Percentiles rank a stretch among this genome's conserved stretches.
phyloP scores from a whole-genome alignment of 2,888 invertebrate genomes.

The Brenthis hecate region DNA sequence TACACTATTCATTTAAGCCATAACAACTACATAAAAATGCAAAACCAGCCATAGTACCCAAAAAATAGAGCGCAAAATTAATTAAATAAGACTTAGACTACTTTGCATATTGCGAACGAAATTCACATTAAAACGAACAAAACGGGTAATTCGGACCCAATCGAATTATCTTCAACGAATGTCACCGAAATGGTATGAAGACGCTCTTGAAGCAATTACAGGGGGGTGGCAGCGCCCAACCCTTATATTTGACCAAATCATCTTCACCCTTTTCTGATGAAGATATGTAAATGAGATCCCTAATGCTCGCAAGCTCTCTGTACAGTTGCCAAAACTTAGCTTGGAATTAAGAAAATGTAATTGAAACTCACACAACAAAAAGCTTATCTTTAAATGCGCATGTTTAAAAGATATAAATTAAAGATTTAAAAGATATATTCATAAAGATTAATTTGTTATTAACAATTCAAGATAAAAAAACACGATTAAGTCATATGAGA shows the following conservation, averaged over 20 bases:
- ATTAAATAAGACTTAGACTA: slow-evolving; percentile 30
- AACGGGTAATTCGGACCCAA: slow-evolving; percentile 65
- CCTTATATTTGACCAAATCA: slow-evolving; percentile 63
- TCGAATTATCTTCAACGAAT: slow-evolving; percentile 69
- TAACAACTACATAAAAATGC: slow-evolving; percentile 4
- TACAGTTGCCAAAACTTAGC: slow-evolving; percentile 24
- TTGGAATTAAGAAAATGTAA: slow-evolving; percentile 7
- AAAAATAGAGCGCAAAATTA: slow-evolving; percentile 33
- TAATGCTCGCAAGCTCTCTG: slow-evolving; percentile 34
- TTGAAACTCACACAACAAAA: too few species aligned
- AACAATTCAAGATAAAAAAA: too few species aligned
- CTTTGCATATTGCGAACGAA: slow-evolving; percentile 46
- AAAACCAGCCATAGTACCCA: slow-evolving; percentile 28
- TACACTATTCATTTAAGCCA: slow-evolving; percentile 30
- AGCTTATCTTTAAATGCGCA: too few species aligned
- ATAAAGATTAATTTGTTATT: too few species aligned
- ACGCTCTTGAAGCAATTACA: slow-evolving; percentile 70
- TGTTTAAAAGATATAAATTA: too few species aligned
- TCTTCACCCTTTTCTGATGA: slow-evolving; percentile 77
- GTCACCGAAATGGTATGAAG: slow-evolving; percentile 69
- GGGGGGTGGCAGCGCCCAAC: slow-evolving; percentile 44
- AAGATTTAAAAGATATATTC: too few species aligned
- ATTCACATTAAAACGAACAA: slow-evolving; percentile 48
- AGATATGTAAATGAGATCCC: slow-evolving; percentile 69
- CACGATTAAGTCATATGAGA: too few species aligned